Percentiles rank a stretch among this genome's conserved stretches.
These are phyloP conservation scores for Merodon equestris DNA, from an alignment of 2,888 invertebrate genomes.

Conservation along the genomic window DNA sequence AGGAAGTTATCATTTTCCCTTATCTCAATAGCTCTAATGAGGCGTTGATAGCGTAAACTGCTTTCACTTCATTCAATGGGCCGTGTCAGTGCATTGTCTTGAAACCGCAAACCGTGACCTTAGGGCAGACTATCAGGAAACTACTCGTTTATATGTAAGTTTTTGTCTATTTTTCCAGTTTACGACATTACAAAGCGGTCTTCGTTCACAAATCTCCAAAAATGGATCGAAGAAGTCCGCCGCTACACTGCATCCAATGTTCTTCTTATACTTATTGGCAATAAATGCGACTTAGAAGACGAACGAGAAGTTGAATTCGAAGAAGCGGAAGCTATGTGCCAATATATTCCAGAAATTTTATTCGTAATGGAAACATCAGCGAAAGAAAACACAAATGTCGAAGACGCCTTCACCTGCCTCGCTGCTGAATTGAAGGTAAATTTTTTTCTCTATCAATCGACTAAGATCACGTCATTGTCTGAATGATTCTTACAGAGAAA, in stretches of 20 bases:
- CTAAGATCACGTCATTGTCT: too few species aligned
- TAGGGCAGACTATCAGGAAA: too few species aligned
- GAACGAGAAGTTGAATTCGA: constrained; percentile 90
- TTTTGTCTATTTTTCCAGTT: constrained; percentile 82
- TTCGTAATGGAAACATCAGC: constrained; percentile 94
- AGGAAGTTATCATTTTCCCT: constrained; percentile 9
- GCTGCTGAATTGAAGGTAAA: constrained; percentile 91
- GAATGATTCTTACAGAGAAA: constrained; percentile 82
- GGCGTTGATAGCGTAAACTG: neutral
- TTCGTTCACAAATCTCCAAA: constrained; percentile 93
- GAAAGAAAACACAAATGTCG: constrained; percentile 94
- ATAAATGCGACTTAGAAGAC: constrained; percentile 91
- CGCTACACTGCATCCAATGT: constrained; percentile 96
- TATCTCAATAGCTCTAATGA: constrained; percentile 19
- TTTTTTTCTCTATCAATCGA: too few species aligned
- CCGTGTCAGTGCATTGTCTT: too few species aligned
- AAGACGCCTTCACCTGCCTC: constrained; percentile 91
- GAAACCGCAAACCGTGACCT: too few species aligned
- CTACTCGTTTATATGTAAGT: too few species aligned
- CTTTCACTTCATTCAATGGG: too few species aligned
- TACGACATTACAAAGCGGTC: constrained; percentile 97
- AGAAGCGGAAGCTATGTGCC: constrained; percentile 92
- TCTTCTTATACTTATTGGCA: constrained; percentile 93
- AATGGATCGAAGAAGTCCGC: constrained; percentile 98
- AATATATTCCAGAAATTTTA: constrained; percentile 91